phyloP scores from a whole-genome alignment of 2,113 vertebrate genomes.

The Hydrolagus affinis region DNA sequence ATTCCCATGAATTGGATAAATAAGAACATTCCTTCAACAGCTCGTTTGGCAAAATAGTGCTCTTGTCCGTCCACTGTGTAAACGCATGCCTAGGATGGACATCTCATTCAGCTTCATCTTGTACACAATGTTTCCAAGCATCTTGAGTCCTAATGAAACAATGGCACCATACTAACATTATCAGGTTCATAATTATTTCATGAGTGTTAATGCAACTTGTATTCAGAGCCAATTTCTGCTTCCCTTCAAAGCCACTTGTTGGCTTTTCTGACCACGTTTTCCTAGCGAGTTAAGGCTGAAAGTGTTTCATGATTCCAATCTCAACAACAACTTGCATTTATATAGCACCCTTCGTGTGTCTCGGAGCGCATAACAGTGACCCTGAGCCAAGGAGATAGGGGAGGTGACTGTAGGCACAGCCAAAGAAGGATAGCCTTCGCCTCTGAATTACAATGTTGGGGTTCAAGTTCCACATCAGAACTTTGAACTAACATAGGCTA shows the following conservation, averaged over 20 bases:
- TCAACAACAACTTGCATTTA: no score
- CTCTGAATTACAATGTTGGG: no score
- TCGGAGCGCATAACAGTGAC: no score
- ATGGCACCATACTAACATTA: not conserved
- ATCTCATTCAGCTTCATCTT: not conserved
- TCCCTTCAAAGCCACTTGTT: not conserved
- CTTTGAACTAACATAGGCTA: no score
- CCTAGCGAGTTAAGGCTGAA: not conserved
- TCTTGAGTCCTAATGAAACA: not conserved
- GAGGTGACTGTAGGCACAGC: no score
- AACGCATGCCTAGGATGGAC: not conserved
- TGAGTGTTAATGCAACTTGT: not conserved
- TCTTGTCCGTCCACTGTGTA: not conserved
- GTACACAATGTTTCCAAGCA: not conserved
- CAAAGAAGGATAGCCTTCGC: no score
- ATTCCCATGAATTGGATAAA: not conserved
- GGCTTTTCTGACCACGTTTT: not conserved
- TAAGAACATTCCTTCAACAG: not conserved
- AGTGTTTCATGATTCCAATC: not conserved
- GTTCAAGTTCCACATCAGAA: no score
- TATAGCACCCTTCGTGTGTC: no score
- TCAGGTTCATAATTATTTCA: constrained; percentile 11
- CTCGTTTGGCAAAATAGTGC: not conserved
- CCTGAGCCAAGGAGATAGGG: no score
- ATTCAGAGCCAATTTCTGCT: not conserved